These are phyloP conservation scores for Agonum fuliginosum DNA, from an alignment of 2,888 invertebrate species.

Conservation along the genomic window DNA sequence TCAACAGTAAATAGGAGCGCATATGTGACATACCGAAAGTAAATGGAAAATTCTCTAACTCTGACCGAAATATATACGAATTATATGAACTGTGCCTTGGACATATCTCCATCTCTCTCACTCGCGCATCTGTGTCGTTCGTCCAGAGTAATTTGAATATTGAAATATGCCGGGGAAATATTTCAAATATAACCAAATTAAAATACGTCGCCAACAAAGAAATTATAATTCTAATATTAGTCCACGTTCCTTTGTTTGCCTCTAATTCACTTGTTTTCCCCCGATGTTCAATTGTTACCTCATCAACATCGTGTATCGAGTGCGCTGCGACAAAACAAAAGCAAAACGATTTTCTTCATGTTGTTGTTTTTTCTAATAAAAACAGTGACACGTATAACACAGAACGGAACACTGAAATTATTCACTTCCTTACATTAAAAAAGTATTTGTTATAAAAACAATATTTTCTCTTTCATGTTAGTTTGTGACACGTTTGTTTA, in stretches of 20 bases:
- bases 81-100: slow-evolving; percentile 56
- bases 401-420: slow-evolving; percentile 54
- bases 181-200: slow-evolving; percentile 56
- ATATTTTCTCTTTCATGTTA: slow-evolving; percentile 42
- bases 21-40: slow-evolving; percentile 59
- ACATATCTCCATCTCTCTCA: slow-evolving; percentile 11
- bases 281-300: slow-evolving; percentile 7
- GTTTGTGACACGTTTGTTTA: slow-evolving; percentile 41
- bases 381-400: slow-evolving; percentile 38
- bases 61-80: slow-evolving; percentile 59
- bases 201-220: slow-evolving; percentile 37
- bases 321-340: slow-evolving; percentile 24
- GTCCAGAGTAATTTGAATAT: slow-evolving; percentile 55
- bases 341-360: slow-evolving; percentile 28
- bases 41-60: slow-evolving; percentile 59
- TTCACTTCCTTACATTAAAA: slow-evolving; percentile 54
- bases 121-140: slow-evolving; percentile 20
- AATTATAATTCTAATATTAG: slow-evolving; percentile 42
- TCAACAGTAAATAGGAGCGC: slow-evolving; percentile 58
- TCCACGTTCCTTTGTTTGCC: slow-evolving; percentile 11
- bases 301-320: slow-evolving; percentile 31
- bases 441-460: slow-evolving; percentile 48
- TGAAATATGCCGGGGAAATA: slow-evolving; percentile 52
- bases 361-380: slow-evolving; percentile 42
- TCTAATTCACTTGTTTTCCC: slow-evolving; percentile 10